Conservation (phyloP, 1,140 invertebrate genomes). For the Leptopilina boulardi region DNA sequence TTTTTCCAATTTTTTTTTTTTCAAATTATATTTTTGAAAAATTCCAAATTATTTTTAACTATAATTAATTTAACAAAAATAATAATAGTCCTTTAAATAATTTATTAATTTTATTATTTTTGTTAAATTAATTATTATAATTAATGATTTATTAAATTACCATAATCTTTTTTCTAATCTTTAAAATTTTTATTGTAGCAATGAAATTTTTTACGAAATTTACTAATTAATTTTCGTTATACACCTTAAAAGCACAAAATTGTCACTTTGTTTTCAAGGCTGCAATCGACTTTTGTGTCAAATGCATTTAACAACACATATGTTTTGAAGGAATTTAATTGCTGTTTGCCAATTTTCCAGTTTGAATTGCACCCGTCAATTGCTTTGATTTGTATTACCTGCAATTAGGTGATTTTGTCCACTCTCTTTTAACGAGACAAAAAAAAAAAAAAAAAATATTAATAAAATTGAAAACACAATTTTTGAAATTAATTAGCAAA, state of each 20-base stretch:
- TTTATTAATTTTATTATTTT: too few species aligned
- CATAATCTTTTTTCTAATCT: too few species aligned
- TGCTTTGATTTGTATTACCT: background rate
- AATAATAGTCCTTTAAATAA: too few species aligned
- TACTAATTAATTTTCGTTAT: background rate
- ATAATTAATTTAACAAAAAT: too few species aligned
- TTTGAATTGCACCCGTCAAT: background rate
- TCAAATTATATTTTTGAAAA: too few species aligned
- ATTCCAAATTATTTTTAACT: too few species aligned
- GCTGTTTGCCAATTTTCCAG: constrained; percentile 10
- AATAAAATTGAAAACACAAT: background rate
- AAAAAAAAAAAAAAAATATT: too few species aligned
- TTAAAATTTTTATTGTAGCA: too few species aligned
- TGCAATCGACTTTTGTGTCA: background rate
- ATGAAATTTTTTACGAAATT: background rate
- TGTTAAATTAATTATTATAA: too few species aligned
- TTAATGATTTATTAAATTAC: too few species aligned
- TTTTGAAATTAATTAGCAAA: background rate
- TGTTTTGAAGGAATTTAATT: background rate
- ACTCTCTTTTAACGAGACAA: background rate
- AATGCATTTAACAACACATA: background rate
- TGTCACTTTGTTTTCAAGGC: background rate
- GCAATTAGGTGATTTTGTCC: background rate
- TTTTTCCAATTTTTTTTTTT: too few species aligned
- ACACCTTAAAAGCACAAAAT: background rate